A percentile compares a stretch with the other conserved stretches of the same genome.
phyloP scores from a whole-genome alignment of 2,888 invertebrate species.

The Lepidocyrtoides sp. region DNA sequence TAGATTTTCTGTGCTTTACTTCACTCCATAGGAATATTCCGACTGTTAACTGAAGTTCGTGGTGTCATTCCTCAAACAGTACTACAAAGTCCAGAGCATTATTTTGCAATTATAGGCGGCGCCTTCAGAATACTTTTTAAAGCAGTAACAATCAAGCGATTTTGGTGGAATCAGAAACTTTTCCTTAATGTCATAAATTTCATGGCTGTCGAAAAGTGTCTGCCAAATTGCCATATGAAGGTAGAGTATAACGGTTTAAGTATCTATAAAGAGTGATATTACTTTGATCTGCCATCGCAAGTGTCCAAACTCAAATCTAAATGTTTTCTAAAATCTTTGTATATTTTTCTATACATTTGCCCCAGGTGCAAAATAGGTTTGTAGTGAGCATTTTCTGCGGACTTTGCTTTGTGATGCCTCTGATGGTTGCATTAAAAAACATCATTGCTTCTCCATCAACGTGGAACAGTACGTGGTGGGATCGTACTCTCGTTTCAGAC shows the following conservation, averaged over 20 bases:
- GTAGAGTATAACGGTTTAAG: not conserved
- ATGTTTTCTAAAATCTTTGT: not conserved
- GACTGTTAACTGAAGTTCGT: constrained; percentile 46
- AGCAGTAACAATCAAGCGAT: constrained; percentile 45
- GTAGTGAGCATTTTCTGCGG: not conserved
- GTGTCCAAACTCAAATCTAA: no score
- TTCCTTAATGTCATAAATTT: constrained; percentile 52
- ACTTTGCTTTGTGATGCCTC: constrained; percentile 12
- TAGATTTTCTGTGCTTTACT: constrained; percentile 49
- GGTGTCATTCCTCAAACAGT: not conserved
- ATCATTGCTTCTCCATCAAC: constrained; percentile 41
- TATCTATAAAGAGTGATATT: no score
- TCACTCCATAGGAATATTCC: constrained; percentile 33
- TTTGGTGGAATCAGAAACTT: constrained; percentile 46
- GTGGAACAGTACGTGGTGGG: constrained; percentile 50
- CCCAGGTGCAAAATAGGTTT: constrained; percentile 11
- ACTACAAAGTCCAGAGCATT: constrained; percentile 39
- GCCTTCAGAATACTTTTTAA: constrained; percentile 53
- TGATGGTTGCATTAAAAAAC: constrained; percentile 21
- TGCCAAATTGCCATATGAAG: constrained; percentile 5
- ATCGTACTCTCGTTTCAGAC: constrained; percentile 29
- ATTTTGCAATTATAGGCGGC: constrained; percentile 46
- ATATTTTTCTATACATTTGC: not conserved
- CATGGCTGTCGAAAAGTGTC: not conserved
- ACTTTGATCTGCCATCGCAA: not conserved